These are phyloP conservation scores for Gryllus longicercus DNA, from an alignment of 2,888 invertebrate genomes.

Conservation along the genomic window DNA sequence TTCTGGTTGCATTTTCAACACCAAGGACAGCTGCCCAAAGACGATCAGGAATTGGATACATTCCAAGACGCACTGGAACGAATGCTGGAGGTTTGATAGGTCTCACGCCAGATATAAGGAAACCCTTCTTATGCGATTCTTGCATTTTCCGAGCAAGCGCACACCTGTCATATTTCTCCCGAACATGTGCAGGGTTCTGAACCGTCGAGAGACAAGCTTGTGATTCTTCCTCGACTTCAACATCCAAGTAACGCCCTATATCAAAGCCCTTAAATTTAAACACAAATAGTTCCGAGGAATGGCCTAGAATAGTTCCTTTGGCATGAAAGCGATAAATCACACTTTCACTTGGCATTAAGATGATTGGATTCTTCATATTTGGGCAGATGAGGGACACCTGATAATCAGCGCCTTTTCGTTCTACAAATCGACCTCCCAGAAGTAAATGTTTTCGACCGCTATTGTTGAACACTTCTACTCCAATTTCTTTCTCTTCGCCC, in stretches of 20 bases:
- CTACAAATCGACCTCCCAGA: constrained; percentile 52
- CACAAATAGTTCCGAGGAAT: constrained; percentile 58
- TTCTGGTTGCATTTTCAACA: constrained; percentile 41
- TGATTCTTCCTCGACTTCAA: constrained; percentile 49
- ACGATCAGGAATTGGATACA: constrained; percentile 49
- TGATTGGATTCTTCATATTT: constrained; percentile 44
- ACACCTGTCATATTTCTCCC: neutral
- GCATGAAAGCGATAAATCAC: constrained; percentile 53
- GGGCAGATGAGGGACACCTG: constrained; percentile 52
- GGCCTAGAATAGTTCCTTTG: constrained; percentile 58
- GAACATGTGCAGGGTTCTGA: neutral
- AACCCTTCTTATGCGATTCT: constrained; percentile 5
- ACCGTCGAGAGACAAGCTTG: neutral
- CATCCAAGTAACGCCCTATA: constrained; percentile 57
- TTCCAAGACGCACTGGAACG: constrained; percentile 50
- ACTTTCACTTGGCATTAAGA: constrained; percentile 49
- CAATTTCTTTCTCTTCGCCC: constrained; percentile 49
- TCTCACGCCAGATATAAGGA: constrained; percentile 52
- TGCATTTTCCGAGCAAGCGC: neutral
- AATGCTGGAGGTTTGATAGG: constrained; percentile 57
- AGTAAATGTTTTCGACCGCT: constrained; percentile 48
- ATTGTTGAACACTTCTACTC: constrained; percentile 52
- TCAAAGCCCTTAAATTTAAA: constrained; percentile 60
- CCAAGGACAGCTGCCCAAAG: constrained; percentile 48
- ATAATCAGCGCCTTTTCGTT: constrained; percentile 52